phyloP scores from a whole-genome alignment of 1,140 invertebrate species.

The Bombus huntii region DNA sequence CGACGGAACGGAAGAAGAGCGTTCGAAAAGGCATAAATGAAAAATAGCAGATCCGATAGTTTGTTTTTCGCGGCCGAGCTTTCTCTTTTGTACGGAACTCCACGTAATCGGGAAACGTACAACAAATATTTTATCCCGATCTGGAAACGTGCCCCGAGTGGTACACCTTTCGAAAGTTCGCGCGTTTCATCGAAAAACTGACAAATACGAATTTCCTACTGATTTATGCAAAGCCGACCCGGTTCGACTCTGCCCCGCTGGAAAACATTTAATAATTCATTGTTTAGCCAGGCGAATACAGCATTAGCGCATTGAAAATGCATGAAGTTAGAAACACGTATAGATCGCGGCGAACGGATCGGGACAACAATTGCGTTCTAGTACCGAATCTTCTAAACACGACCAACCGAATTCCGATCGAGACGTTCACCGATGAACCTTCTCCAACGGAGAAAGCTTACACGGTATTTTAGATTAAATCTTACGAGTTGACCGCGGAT shows the following conservation, averaged over 20 bases:
- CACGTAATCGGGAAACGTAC: neutral
- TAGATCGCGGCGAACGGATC: neutral
- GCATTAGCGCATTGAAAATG: constrained; percentile 1
- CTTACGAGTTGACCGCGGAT: fast-evolving
- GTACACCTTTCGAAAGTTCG: neutral
- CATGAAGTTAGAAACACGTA: neutral
- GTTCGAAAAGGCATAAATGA: neutral
- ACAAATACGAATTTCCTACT: constrained; percentile 4
- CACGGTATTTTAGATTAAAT: too few species aligned
- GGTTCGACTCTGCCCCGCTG: neutral
- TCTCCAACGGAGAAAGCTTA: too few species aligned
- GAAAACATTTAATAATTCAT: constrained; percentile 1
- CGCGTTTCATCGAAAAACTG: neutral
- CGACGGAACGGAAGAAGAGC: neutral
- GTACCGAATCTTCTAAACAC: neutral
- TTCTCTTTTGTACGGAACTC: neutral
- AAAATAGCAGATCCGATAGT: neutral
- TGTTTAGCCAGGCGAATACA: neutral
- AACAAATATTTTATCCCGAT: neutral
- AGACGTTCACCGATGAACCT: too few species aligned
- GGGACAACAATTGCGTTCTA: too few species aligned
- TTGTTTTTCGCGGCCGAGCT: neutral
- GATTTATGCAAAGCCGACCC: neutral
- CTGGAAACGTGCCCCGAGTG: neutral
- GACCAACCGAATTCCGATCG: neutral